Conservation (phyloP, 2,888 invertebrate genomes). For the Liopterus haemorrhoidalis region DNA sequence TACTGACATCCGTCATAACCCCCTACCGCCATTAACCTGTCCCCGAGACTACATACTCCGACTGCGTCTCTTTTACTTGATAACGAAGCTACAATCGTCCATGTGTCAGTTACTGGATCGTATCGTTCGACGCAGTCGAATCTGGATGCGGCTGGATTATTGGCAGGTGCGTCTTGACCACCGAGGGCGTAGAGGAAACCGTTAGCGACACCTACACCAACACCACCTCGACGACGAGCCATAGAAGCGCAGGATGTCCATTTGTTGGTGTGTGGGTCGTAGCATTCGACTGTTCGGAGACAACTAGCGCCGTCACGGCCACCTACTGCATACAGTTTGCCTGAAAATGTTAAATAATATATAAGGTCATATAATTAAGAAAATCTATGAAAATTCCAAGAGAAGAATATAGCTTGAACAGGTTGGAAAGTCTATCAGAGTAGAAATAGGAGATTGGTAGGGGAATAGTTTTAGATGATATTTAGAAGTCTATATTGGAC, state of each 20-base stretch:
- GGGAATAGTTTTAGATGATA: too few relatives aligned
- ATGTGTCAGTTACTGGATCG: slow-evolving; percentile 71
- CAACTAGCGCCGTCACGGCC: slow-evolving; percentile 90
- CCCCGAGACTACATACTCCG: slow-evolving; percentile 80
- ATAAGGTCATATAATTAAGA: too few relatives aligned
- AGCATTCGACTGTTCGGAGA: slow-evolving; percentile 81
- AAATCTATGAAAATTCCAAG: too few relatives aligned
- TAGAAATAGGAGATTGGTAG: too few relatives aligned
- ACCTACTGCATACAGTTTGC: slow-evolving; percentile 76
- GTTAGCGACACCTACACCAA: slow-evolving; percentile 81
- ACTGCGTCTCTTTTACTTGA: slow-evolving; percentile 82
- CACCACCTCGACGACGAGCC: slow-evolving; percentile 79
- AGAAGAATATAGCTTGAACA: too few relatives aligned
- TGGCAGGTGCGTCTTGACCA: slow-evolving; percentile 89
- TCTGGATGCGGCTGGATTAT: slow-evolving; percentile 73
- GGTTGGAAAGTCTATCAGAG: too few relatives aligned
- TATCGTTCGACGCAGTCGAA: slow-evolving; percentile 88
- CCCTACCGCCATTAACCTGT: slow-evolving; percentile 75
- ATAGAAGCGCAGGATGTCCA: slow-evolving; percentile 85
- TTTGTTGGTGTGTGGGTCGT: slow-evolving; percentile 65
- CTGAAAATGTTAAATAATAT: too few relatives aligned
- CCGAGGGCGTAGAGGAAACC: slow-evolving; percentile 88
- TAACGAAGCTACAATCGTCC: slow-evolving; percentile 80
- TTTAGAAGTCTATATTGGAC: too few relatives aligned
- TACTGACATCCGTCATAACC: slow-evolving; percentile 90